These are phyloP conservation scores for Neolamprologus sp. DNA, from an alignment of 2,113 vertebrate genomes.

Conservation along the genomic window DNA sequence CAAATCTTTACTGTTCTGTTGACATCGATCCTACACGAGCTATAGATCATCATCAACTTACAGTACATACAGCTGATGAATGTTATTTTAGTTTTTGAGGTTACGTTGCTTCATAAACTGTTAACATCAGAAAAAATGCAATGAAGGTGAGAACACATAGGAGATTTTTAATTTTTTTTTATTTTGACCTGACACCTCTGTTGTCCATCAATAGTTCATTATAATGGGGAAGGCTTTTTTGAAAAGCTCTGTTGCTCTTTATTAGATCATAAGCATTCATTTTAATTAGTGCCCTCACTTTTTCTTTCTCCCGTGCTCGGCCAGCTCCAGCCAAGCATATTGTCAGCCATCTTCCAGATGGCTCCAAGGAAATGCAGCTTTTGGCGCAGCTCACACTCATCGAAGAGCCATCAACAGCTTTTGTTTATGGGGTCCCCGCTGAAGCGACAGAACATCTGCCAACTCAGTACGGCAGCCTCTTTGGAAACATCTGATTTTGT, in stretches of 20 bases:
- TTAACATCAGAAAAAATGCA: neutral
- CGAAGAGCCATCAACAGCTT: constrained; percentile 19
- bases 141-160: neutral
- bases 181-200: neutral
- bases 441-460: constrained; percentile 52
- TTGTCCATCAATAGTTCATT: neutral
- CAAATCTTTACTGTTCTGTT: neutral
- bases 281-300: constrained; percentile 8
- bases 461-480: constrained; percentile 23
- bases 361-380: constrained; percentile 26
- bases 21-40: neutral
- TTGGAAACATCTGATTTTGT: constrained; percentile 55
- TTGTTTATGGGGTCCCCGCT: constrained; percentile 31
- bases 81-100: neutral
- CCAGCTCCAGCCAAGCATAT: neutral
- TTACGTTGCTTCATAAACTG: neutral
- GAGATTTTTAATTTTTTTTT: accelerated
- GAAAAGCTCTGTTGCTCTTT: neutral
- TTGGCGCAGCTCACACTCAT: neutral
- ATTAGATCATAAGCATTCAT: neutral
- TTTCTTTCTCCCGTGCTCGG: neutral
- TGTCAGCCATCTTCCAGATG: constrained; percentile 35
- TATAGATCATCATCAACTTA: neutral
- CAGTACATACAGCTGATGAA: neutral
- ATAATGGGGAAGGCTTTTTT: neutral